A percentile compares a stretch with the other conserved stretches of the same genome.
phyloP scores from a whole-genome alignment of 2,888 invertebrate species.

The Lasioglossum marginatum region DNA sequence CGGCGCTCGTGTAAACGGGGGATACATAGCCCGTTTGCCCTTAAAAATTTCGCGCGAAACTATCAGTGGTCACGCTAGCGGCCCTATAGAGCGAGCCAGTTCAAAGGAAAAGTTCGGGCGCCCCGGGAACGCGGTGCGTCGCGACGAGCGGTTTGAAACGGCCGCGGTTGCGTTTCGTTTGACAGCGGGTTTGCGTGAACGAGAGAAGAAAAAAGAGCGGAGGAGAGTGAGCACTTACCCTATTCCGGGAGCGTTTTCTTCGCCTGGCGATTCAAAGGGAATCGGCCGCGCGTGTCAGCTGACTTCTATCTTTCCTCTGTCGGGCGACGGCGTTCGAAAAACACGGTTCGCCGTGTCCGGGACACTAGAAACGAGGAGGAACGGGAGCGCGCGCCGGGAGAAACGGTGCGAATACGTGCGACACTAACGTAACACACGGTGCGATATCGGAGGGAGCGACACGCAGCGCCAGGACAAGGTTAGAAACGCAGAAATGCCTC shows the following conservation, averaged over 20 bases:
- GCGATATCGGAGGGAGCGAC: slow-evolving; percentile 51
- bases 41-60: slow-evolving; percentile 61
- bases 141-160: slow-evolving; percentile 15
- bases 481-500: slow-evolving; percentile 67
- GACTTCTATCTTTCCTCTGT: slow-evolving; percentile 5
- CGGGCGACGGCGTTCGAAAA: slow-evolving; percentile 8
- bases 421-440: slow-evolving; percentile 53
- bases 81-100: slow-evolving; percentile 47
- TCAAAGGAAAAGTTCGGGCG: slow-evolving; percentile 43
- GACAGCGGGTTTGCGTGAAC: background rate
- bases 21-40: background rate
- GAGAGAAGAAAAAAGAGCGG: background rate
- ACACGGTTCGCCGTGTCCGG: slow-evolving; percentile 27
- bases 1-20: background rate
- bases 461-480: slow-evolving; percentile 66
- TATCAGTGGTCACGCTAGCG: slow-evolving; percentile 34
- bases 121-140: slow-evolving; percentile 3
- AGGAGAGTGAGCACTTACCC: slow-evolving; percentile 25
- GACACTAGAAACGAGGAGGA: slow-evolving; percentile 37
- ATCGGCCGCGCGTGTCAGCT: slow-evolving; percentile 23
- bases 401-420: slow-evolving; percentile 46
- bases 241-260: slow-evolving; percentile 9
- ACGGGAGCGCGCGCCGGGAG: slow-evolving; percentile 34
- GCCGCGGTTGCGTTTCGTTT: background rate
- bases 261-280: background rate